Base-by-base conservation (phyloP, 2,888 invertebrate species). In the Agrotis puta region DNA sequence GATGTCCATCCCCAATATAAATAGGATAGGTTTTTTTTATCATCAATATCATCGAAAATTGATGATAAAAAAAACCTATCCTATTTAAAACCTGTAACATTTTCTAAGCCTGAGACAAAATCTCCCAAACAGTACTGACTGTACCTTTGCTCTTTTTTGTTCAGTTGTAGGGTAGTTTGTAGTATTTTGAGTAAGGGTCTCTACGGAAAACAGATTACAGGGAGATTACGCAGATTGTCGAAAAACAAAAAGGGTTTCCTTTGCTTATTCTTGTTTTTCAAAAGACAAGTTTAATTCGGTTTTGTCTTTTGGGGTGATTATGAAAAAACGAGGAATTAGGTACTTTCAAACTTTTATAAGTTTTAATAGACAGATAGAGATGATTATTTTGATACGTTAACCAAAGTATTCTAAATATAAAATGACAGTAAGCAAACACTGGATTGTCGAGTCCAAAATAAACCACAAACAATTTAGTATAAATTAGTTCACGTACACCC, bases 151-250 rank as follows among this genome's bases (percentile, higher is more conserved):
- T 43, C 13, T 54, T 27, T 53, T 56, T 56, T 24, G 0, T 11
- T 18, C 16, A 56, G 14, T 45, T n/a, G 22, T 13, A 22, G 43
- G 59, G 47, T 66, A 57, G 65, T 66, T 71, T 64, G 16, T 47
- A 59, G 59, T 47, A 56, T 18, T 50, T n/a, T 56, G 39, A 22
- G 14, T 18, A 64, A 50, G 45, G 58, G 66, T 53, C 64, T 43
- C 74, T 16, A 18, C 58, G 64, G 69, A 77, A 70, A 78, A 82
- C 53, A 50, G 54, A 70, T 81, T 74, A 78, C 47, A 58, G 18
- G 51, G 22, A 56, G 43, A 45, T 56, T 51, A 62, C 43, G 62
- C 57, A 72, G 54, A 82, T 72, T 82, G 43, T 56, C 18, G 13
- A 27, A 45, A 9, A 58, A 2, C 9, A 0, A 18, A 11, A 16